These are phyloP conservation scores for Chymomyza costata DNA, from an alignment of 1,140 invertebrate genomes.

Conservation along the genomic window DNA sequence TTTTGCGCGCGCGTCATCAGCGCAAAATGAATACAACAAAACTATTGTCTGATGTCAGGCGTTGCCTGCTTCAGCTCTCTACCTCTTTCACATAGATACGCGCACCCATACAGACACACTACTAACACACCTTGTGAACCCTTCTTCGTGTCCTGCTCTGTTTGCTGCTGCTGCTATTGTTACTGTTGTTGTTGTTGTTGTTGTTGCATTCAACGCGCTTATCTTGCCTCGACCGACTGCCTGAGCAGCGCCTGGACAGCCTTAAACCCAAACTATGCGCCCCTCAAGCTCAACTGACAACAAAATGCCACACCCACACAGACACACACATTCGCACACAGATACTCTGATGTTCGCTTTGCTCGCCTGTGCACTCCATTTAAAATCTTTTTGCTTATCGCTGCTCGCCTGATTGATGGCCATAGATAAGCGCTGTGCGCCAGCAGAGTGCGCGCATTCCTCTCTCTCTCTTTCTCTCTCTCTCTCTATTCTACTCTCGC, in stretches of 20 bases:
- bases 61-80: constrained; percentile 37
- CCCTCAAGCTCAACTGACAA: no score
- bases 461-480: background rate
- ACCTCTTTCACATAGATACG: constrained; percentile 3
- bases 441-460: constrained; percentile 5
- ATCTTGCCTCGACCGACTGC: no score
- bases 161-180: constrained; percentile 1
- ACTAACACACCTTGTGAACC: constrained; percentile 10
- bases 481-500: background rate
- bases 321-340: background rate
- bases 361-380: constrained; percentile 57
- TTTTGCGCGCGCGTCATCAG: constrained; percentile 52
- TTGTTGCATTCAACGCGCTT: no score
- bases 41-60: constrained; percentile 38
- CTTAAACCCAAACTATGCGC: no score
- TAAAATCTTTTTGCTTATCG: constrained; percentile 75
- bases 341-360: background rate
- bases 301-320: background rate
- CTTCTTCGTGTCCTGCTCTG: background rate
- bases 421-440: constrained; percentile 61
- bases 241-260: no score
- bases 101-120: background rate
- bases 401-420: constrained; percentile 75
- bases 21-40: constrained; percentile 52
- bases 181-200: no score